Evolutionary conservation across 2,797 vertebrate species (phyloP), one percentile per base, ranked within the genome.

Genomic region (Loriculus beryllinus): DNA sequence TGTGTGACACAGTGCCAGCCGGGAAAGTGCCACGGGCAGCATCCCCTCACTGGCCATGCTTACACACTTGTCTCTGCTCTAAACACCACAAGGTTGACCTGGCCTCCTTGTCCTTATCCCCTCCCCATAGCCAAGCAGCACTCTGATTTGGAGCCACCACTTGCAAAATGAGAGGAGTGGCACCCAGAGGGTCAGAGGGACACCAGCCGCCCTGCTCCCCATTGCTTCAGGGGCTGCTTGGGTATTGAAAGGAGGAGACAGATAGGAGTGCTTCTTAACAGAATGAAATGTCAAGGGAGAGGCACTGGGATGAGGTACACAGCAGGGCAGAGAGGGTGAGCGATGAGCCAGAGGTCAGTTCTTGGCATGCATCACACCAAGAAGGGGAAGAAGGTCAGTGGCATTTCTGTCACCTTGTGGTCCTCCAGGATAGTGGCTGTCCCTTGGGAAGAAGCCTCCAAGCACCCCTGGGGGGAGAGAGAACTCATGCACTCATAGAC

Each of bases 11-110:
- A 19, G 45, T 35, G 37, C 14, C 67, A 42, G 12, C 23, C 0
- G 0, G 33, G 25, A 33, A 47, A 62, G 42, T 45, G 52, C 35
- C 62, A 47, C 2, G 1, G 69, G 37, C 37, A 65, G 68, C 11
- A 1, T 52, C 33, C 48, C 35, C 26, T 28, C 2, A 0, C 65
- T 67, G 74, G 2, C 19, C 82, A 15, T 1, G 0, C 18, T 33
- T 39, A n/a, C 21, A 39, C 33, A 5, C 43, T 35, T 22, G n/a
- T 10, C 31, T 7, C 21, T 45, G 54, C 37, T 39, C 56, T 1
- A 2, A 60, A 43, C 48, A 75, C 33, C 11, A 20, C 40, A 40
- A 47, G 10, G 37, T 5, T 42, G 60, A 3, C 28, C 29, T 25
- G 5, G 33, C 39, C n/a, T 51, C 20, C 28, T 69, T 39, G 37